Conservation (phyloP, 2,888 invertebrate species). For the Macrophya annulata region DNA sequence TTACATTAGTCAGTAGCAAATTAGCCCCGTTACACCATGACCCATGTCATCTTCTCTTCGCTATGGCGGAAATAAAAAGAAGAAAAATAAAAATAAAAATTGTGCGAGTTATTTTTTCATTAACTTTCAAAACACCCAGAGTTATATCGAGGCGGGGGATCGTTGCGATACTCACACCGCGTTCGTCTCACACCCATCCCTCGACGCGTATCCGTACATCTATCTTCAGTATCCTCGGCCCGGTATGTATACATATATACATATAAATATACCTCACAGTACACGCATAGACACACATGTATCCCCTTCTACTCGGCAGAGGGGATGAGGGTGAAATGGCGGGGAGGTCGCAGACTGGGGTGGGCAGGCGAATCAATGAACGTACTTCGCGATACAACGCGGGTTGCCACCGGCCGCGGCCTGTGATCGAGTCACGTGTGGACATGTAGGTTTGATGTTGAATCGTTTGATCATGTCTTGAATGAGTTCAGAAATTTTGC, state of each 20-base stretch:
- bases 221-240: constrained; percentile 6
- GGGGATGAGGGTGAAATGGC: constrained; percentile 18
- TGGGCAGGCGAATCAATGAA: constrained; percentile 52
- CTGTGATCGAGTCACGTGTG: constrained; percentile 41
- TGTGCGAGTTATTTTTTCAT: constrained; percentile 24
- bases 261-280: constrained; percentile 2
- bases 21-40: neutral
- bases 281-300: constrained; percentile 38
- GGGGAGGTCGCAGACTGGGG: constrained; percentile 38
- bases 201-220: neutral
- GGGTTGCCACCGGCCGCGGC: neutral
- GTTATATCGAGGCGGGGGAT: neutral
- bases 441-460: neutral
- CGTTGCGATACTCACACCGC: constrained; percentile 20
- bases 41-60: neutral
- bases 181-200: constrained; percentile 13
- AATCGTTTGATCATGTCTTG: constrained; percentile 22
- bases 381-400: constrained; percentile 54
- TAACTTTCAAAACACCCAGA: constrained; percentile 1
- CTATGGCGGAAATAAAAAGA: neutral
- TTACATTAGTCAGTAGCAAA: constrained; percentile 4
- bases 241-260: constrained; percentile 16
- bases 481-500: neutral
- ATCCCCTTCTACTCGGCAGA: neutral
- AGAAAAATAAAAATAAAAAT: neutral